These are phyloP conservation scores for Pygmarrhopalites habei DNA, from an alignment of 1,140 invertebrate genomes.

Conservation along the genomic window DNA sequence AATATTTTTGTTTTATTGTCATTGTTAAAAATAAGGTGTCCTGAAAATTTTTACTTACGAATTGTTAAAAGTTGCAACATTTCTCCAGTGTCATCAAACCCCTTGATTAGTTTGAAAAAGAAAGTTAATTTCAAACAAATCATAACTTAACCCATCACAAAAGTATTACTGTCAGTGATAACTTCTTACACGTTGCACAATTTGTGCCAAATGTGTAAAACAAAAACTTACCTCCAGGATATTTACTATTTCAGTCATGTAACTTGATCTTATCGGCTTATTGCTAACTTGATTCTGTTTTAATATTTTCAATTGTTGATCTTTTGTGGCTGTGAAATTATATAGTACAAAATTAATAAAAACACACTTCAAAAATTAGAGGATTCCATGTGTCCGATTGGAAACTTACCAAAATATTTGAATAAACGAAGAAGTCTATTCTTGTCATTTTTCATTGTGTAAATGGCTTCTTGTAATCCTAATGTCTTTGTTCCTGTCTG, in stretches of 20 bases:
- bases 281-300: conserved; percentile 12
- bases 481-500: conserved; percentile 18
- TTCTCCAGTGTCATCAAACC: conserved; percentile 29
- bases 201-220: too few relatives aligned
- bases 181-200: too few relatives aligned
- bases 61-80: conserved; percentile 14
- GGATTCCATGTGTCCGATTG: too few relatives aligned
- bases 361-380: background rate
- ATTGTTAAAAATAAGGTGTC: too few relatives aligned
- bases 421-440: conserved; percentile 19
- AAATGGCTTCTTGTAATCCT: conserved; percentile 28
- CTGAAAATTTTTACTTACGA: too few relatives aligned
- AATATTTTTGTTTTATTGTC: too few relatives aligned
- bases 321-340: conserved; percentile 19
- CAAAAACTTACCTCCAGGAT: too few relatives aligned
- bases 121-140: too few relatives aligned
- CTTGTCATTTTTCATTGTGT: conserved; percentile 21
- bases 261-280: background rate
- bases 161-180: too few relatives aligned
- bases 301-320: conserved; percentile 15
- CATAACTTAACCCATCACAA: too few relatives aligned
- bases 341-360: background rate
- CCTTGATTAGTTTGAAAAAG: too few relatives aligned
- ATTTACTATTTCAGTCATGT: too few relatives aligned
- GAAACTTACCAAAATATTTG: conserved; percentile 36